Conservation (phyloP, 1,140 invertebrate species). For the Anthonomus grandis region DNA sequence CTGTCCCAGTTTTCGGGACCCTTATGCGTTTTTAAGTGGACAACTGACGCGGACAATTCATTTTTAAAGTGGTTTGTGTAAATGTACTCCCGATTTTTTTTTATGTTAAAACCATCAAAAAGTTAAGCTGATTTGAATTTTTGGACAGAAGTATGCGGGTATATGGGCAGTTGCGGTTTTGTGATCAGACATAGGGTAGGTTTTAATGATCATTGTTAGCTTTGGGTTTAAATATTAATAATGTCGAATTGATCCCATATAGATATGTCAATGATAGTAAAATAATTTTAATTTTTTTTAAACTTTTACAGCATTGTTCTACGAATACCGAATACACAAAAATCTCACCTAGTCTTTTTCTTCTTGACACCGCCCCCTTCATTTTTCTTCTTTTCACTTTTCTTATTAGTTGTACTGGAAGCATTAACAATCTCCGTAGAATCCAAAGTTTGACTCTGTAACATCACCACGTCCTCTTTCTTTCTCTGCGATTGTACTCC, state of each 20-base stretch:
- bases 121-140: slow-evolving; percentile 4
- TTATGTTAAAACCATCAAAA: neutral
- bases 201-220: neutral
- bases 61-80: slow-evolving; percentile 18
- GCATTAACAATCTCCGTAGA: slow-evolving; percentile 41
- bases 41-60: slow-evolving; percentile 18
- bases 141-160: neutral
- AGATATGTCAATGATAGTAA: too few species aligned
- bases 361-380: slow-evolving; percentile 88
- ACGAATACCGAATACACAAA: neutral
- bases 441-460: slow-evolving; percentile 49
- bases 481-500: slow-evolving; percentile 45
- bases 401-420: slow-evolving; percentile 40
- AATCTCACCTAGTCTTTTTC: slow-evolving; percentile 81
- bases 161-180: neutral
- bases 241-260: too few species aligned
- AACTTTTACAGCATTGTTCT: too few species aligned
- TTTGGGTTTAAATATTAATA: too few species aligned
- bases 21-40: neutral
- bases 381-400: slow-evolving; percentile 75
- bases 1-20: slow-evolving; percentile 6
- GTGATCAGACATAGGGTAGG: neutral
- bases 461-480: slow-evolving; percentile 53
- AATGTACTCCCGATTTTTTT: neutral
- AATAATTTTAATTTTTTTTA: too few species aligned